Evolutionary conservation across 2,113 vertebrate genomes (phyloP).

Genomic region (Ranitomeya variabilis): DNA sequence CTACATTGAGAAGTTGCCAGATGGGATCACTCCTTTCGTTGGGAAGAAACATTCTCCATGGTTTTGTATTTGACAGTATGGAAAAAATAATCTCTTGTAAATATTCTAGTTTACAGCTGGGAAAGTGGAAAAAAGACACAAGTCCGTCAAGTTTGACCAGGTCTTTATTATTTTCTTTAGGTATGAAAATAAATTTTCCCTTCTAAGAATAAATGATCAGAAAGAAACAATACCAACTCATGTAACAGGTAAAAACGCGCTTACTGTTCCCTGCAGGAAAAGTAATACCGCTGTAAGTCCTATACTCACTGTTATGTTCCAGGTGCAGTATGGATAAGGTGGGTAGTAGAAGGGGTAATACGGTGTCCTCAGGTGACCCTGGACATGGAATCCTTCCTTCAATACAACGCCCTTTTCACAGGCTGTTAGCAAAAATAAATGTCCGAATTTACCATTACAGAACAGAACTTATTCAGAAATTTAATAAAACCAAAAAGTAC

Average conservation of each 20-base stretch:
- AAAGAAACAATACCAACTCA: not conserved
- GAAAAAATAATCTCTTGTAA: too few relatives aligned
- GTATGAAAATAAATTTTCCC: too few relatives aligned
- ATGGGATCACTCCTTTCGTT: too few relatives aligned
- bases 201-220: too few relatives aligned
- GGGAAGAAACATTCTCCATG: too few relatives aligned
- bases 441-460: not conserved
- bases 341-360: conserved; percentile 94
- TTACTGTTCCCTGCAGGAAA: not conserved
- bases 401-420: conserved; percentile 78
- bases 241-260: not conserved
- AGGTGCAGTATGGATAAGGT: conserved; percentile 86
- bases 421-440: conserved; percentile 66
- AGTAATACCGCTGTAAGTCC: not conserved
- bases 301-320: conserved; percentile 83
- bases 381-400: conserved; percentile 68
- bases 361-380: conserved; percentile 83
- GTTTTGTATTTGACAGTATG: too few relatives aligned
- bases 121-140: too few relatives aligned
- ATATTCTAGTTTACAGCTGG: too few relatives aligned
- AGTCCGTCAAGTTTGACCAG: too few relatives aligned
- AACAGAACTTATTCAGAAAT: not conserved
- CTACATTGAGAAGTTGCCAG: not conserved
- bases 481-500: not conserved
- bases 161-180: too few relatives aligned